These are phyloP conservation scores for Eulithis prunata DNA, from an alignment of 2,888 invertebrate genomes.

Conservation along the genomic window DNA sequence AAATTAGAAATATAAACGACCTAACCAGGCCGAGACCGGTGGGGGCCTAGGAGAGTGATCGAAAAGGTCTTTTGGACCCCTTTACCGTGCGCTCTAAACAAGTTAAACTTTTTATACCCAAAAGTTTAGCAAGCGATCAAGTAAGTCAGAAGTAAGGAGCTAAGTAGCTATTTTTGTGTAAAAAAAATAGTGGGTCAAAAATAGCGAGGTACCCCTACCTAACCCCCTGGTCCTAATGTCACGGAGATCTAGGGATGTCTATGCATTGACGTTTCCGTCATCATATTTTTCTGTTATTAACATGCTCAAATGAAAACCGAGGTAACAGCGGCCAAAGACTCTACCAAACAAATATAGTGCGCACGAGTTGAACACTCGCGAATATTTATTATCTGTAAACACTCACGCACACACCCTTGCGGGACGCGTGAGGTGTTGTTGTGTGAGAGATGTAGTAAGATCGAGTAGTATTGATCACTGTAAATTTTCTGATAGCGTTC, in stretches of 20 bases:
- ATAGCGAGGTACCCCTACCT: no score
- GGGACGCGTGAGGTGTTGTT: conserved; percentile 38
- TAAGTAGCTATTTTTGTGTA: no score
- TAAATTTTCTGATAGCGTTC: conserved; percentile 13
- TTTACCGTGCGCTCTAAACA: no score
- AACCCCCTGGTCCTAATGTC: no score
- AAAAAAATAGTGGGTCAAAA: no score
- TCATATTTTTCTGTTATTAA: conserved; percentile 27
- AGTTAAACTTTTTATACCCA: no score
- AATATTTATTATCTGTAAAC: conserved; percentile 78
- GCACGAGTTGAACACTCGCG: conserved; percentile 76
- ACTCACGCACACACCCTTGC: conserved; percentile 52
- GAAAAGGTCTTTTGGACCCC: no score
- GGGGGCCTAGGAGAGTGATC: no score
- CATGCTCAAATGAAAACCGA: conserved; percentile 48
- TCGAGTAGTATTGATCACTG: conserved; percentile 45
- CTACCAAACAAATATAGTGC: conserved; percentile 70
- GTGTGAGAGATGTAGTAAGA: conserved; percentile 48
- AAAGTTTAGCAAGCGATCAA: no score
- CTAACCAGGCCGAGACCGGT: conserved; percentile 25
- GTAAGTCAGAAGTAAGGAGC: no score
- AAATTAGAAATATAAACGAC: conserved; percentile 25
- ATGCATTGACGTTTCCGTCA: neutral
- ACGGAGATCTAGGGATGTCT: no score
- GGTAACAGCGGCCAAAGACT: conserved; percentile 58